Evolutionary conservation across 2,888 invertebrate species (phyloP).

Genomic region (Catocala nupta): DNA sequence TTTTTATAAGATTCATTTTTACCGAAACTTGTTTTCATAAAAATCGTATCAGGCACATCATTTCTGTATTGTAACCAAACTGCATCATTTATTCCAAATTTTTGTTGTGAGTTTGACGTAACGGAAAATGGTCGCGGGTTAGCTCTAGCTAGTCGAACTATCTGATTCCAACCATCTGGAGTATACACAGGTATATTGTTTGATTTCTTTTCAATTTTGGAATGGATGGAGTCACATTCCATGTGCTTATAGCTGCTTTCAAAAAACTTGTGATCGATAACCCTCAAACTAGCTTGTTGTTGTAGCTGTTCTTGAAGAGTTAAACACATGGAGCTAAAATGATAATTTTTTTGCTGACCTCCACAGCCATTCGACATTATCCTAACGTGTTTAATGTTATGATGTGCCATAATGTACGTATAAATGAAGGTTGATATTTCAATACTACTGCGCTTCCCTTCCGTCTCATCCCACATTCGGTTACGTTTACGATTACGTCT

Average conservation of each 20-base stretch:
- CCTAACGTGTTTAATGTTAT: constrained; percentile 21
- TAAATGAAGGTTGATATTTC: constrained; percentile 52
- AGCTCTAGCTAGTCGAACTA: constrained; percentile 20
- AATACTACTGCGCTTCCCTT: constrained; percentile 39
- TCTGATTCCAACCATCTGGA: constrained; percentile 42
- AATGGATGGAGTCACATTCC: too few species aligned
- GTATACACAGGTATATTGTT: constrained; percentile 51
- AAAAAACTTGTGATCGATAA: constrained; percentile 9
- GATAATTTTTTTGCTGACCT: constrained; percentile 47
- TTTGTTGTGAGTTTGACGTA: too few species aligned
- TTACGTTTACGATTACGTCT: too few species aligned
- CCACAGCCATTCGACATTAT: constrained; percentile 51
- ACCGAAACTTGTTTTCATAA: too few species aligned
- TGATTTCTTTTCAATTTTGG: constrained; percentile 50
- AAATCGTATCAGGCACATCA: too few species aligned
- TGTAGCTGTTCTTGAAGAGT: too few species aligned
- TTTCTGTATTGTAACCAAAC: too few species aligned
- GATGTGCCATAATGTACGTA: constrained; percentile 35
- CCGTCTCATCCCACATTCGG: too few species aligned
- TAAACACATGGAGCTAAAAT: constrained; percentile 36
- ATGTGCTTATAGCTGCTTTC: constrained; percentile 40
- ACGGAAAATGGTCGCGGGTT: too few species aligned
- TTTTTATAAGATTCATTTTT: too few species aligned
- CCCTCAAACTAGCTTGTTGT: too few species aligned
- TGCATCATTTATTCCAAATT: too few species aligned